Conservation (phyloP, 2,888 invertebrate genomes). For the Plebejus argus region DNA sequence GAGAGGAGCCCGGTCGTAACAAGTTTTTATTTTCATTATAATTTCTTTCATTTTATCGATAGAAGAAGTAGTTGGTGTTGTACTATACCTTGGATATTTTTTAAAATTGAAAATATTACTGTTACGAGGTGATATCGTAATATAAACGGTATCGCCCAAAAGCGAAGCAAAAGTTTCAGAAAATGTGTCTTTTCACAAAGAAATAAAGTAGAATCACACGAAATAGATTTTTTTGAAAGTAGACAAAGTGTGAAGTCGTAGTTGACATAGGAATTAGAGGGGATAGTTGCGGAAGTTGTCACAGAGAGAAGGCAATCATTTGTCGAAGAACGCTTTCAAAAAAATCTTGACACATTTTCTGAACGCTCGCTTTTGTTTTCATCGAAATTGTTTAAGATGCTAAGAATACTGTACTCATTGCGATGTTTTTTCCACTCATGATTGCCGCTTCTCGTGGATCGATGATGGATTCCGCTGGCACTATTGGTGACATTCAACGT, state of each 20-base stretch:
- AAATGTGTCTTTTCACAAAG: constrained; percentile 88
- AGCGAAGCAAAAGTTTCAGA: constrained; percentile 82
- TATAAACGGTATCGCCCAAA: constrained; percentile 51
- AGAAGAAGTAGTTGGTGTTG: constrained; percentile 59
- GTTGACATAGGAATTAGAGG: constrained; percentile 62
- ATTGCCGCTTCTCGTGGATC: constrained; percentile 80
- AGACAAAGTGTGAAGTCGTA: constrained; percentile 76
- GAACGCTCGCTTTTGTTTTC: constrained; percentile 70
- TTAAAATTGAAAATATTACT: constrained; percentile 48
- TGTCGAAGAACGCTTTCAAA: constrained; percentile 79
- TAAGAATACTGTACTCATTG: constrained; percentile 63
- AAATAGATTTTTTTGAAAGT: constrained; percentile 83
- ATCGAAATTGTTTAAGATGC: constrained; percentile 45
- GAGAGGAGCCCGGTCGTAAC: constrained; percentile 68
- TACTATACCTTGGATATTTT: constrained; percentile 53
- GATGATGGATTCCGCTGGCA: constrained; percentile 73
- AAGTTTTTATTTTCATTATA: constrained; percentile 47
- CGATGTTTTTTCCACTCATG: constrained; percentile 80
- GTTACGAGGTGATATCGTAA: constrained; percentile 51
- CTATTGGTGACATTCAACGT: constrained; percentile 69
- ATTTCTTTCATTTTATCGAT: constrained; percentile 51
- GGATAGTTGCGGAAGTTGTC: constrained; percentile 52
- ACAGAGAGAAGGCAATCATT: constrained; percentile 75
- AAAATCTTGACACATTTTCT: constrained; percentile 87
- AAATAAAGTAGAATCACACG: constrained; percentile 78